Percentiles rank a stretch among this genome's conserved stretches.
Conservation (phyloP, 2,113 vertebrate species). For the Bubo bubo region DNA sequence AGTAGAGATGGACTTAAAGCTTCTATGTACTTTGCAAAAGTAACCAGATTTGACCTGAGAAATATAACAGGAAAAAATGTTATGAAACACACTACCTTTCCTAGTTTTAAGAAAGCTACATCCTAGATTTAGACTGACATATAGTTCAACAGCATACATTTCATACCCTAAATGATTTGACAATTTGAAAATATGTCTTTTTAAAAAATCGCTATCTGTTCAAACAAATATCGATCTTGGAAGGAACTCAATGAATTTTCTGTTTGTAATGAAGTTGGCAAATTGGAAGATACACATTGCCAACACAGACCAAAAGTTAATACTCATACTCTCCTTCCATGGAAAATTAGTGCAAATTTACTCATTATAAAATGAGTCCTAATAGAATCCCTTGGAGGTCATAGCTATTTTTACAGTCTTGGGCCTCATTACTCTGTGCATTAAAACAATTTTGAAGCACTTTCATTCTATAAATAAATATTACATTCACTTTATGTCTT, state of each 20-base stretch:
- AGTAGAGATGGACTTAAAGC: background rate
- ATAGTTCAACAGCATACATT: background rate
- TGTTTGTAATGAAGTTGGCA: background rate
- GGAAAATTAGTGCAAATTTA: background rate
- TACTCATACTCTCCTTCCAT: background rate
- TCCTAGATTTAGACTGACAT: background rate
- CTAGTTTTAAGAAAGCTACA: background rate
- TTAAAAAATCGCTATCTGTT: background rate
- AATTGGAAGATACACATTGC: background rate
- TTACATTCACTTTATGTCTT: background rate
- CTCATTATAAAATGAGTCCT: background rate
- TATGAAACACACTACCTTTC: background rate
- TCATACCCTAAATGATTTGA: background rate
- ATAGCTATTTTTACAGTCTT: background rate
- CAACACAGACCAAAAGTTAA: background rate
- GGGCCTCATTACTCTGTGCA: background rate
- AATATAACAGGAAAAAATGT: background rate
- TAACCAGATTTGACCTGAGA: background rate
- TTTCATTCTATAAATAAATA: background rate
- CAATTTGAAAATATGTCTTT: background rate
- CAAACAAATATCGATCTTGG: background rate
- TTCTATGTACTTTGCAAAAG: background rate
- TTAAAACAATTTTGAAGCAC: background rate
- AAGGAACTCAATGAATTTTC: background rate
- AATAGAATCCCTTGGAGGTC: background rate